Conservation (phyloP, 2,888 invertebrate species). For the Caradrina clavipalpis region DNA sequence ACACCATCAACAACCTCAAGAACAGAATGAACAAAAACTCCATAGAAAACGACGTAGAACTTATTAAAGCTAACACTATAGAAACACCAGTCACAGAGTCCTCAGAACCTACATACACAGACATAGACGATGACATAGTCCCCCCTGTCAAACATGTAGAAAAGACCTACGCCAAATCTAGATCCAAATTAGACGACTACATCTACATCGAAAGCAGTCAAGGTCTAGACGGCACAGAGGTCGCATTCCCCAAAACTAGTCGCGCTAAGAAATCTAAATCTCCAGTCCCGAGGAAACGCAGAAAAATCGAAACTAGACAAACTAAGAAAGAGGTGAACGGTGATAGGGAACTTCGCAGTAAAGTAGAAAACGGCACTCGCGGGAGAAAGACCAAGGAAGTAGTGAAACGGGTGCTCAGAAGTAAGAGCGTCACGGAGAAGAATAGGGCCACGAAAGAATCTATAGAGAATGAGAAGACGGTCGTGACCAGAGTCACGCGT, state of each 20-base stretch:
- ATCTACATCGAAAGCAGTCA: slow-evolving; percentile 85
- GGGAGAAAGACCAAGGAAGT: slow-evolving; percentile 46
- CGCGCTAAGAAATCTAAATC: slow-evolving; percentile 76
- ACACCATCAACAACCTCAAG: slow-evolving; percentile 80
- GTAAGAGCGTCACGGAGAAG: slow-evolving; percentile 68
- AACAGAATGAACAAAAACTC: slow-evolving; percentile 82
- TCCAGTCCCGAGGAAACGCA: slow-evolving; percentile 82
- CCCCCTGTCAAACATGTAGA: slow-evolving; percentile 84
- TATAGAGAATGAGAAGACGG: slow-evolving; percentile 84
- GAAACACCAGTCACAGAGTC: slow-evolving; percentile 79
- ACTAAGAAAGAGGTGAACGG: slow-evolving; percentile 69
- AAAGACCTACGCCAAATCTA: slow-evolving; percentile 84
- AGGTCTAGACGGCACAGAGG: slow-evolving; percentile 81
- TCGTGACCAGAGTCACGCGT: slow-evolving; percentile 75
- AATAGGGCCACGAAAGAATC: slow-evolving; percentile 83
- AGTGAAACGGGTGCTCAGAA: slow-evolving; percentile 66
- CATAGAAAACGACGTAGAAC: slow-evolving; percentile 85
- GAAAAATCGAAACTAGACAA: slow-evolving; percentile 78
- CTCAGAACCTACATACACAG: slow-evolving; percentile 73
- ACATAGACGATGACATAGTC: slow-evolving; percentile 78
- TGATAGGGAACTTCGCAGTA: slow-evolving; percentile 71
- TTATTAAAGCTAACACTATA: slow-evolving; percentile 83
- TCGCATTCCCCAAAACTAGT: slow-evolving; percentile 80
- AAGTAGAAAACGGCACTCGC: slow-evolving; percentile 64
- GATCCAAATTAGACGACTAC: slow-evolving; percentile 85